Evolutionary conservation across 23 tunicate genomes (phyloP), one percentile per base, ranked within the genome.

Genomic region (Ascidia mentula): DNA sequence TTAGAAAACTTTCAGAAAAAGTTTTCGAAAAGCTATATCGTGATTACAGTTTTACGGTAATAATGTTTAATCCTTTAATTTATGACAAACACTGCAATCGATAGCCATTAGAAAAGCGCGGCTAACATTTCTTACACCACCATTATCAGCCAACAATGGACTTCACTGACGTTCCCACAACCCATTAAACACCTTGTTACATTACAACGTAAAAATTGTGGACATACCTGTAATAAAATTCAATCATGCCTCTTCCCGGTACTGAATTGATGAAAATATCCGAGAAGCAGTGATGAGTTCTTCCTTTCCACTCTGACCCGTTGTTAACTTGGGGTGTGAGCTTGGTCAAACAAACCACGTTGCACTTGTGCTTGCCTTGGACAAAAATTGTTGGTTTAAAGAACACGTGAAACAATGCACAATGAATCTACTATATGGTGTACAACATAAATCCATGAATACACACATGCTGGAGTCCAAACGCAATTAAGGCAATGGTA

Each of bases 181-280:
- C n/a, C n/a, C n/a, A n/a, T n/a, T n/a, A 42, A 12, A 42, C 12
- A 42, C 53, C 53, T 12, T 42, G 53, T 42, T 12, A 9, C 12
- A 42, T 15, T 12, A 42, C 15, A 42, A 42, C 15, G 53, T 42
- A 9, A 42, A 42, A 42, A 42, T 9, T 15, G 15, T 15, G 53
- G 12, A 42, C 53, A 9, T 42, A 84, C 88, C 81, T 76, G 82
- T 84, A 84, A 36, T 1, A 37, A n/a, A 76, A 84, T 33, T 84
- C 88, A 15, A 79, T 71, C 13, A 84, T 59, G 18, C 88, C 88
- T 45, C 36, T 77, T 31, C 88, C 88, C 12, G 82, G 82, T 5
- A 53, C 33, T 0, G 84, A 81, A 53, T 84, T 69, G 36, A 84
- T 72, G 59, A 35, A 59, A 42, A 60, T 39, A 36, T 84, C 88